These are phyloP conservation scores for Colistium nudipinnis DNA, from an alignment of 2,113 vertebrate genomes.

Conservation along the genomic window DNA sequence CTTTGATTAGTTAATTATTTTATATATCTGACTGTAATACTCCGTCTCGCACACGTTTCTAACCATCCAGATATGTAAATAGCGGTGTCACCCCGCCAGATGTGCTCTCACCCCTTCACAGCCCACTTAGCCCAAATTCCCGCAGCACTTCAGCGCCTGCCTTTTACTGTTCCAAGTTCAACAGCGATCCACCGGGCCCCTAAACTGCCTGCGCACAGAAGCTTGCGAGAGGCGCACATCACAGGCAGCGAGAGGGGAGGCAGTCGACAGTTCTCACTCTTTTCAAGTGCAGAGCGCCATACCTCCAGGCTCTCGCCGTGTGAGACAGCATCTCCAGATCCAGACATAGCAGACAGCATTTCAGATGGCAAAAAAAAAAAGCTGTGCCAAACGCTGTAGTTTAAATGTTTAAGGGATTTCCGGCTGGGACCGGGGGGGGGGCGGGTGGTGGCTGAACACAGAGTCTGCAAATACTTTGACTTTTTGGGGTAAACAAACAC, in stretches of 20 bases:
- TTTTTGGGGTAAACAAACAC: conserved; percentile 65
- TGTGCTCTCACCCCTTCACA: conserved; percentile 51
- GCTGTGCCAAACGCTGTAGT: conserved; percentile 27
- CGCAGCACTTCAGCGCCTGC: conserved; percentile 34
- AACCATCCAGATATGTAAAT: conserved; percentile 52
- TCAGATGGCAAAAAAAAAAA: conserved; percentile 8
- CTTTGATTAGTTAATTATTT: conserved; percentile 16
- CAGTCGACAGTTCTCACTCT: conserved; percentile 42
- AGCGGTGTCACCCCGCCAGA: conserved; percentile 32
- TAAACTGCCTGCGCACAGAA: conserved; percentile 49
- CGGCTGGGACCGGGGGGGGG: neutral
- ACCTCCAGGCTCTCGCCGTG: conserved; percentile 54
- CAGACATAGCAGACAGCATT: conserved; percentile 28
- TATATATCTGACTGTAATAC: conserved; percentile 1
- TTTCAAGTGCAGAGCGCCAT: conserved; percentile 53
- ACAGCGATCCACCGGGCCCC: conserved; percentile 40
- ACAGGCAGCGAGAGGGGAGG: conserved; percentile 45
- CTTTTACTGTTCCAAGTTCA: conserved; percentile 59
- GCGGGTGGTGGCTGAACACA: neutral
- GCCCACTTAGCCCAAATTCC: conserved; percentile 59
- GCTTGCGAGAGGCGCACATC: conserved; percentile 56
- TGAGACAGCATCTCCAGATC: conserved; percentile 40
- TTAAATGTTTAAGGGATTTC: conserved; percentile 43
- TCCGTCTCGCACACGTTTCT: conserved; percentile 34
- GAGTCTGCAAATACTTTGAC: conserved; percentile 59